phyloP scores from a whole-genome alignment of 2,888 invertebrate species.

The Adineta ricciae region DNA sequence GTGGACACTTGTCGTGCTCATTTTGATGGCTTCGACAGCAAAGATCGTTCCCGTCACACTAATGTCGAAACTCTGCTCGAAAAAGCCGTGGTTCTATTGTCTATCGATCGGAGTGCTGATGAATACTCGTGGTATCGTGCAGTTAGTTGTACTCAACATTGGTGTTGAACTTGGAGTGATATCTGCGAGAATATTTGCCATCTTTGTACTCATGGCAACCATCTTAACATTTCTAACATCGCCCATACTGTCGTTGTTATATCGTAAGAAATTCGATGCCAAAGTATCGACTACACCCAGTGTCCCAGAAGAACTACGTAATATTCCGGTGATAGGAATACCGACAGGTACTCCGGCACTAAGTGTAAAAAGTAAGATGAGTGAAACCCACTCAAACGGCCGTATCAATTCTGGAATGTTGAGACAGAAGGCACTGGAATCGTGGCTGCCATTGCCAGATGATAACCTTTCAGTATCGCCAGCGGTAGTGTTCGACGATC shows the following conservation, averaged over 20 bases:
- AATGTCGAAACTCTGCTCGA: neutral
- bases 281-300: neutral
- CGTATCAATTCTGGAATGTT: neutral
- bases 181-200: neutral
- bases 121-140: conserved; percentile 15
- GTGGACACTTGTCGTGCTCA: neutral
- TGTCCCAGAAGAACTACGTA: neutral
- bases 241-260: neutral
- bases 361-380: neutral
- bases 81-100: neutral
- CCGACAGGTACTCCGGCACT: neutral
- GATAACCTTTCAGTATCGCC: neutral
- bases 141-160: neutral
- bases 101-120: neutral
- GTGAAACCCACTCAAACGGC: neutral
- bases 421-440: no score
- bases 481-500: neutral
- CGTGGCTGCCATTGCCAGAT: no score
- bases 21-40: neutral
- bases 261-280: neutral
- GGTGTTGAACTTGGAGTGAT: neutral
- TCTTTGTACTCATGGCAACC: neutral
- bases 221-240: neutral
- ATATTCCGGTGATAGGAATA: neutral
- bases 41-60: neutral